These are phyloP conservation scores for Drosophila sucinea DNA, from an alignment of 1,140 invertebrate species.

Conservation along the genomic window DNA sequence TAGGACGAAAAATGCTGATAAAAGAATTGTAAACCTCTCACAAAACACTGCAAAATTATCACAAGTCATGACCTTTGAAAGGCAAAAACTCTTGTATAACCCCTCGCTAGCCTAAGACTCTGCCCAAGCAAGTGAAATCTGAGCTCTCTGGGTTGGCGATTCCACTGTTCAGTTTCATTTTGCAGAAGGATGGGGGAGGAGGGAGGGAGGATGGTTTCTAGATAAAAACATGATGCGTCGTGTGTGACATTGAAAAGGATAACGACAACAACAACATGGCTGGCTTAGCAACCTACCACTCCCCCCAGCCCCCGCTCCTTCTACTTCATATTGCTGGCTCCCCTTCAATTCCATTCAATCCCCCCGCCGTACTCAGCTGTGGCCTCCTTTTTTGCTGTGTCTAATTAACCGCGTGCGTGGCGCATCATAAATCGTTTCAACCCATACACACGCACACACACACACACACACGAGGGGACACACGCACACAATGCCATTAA, in stretches of 20 bases:
- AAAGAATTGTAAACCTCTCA: no score
- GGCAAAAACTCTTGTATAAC: constrained; percentile 28
- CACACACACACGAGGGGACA: no score
- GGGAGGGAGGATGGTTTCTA: constrained; percentile 12
- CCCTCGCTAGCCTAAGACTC: constrained; percentile 21
- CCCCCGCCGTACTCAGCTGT: constrained; percentile 44
- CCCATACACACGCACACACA: constrained; percentile 9
- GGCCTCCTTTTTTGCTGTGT: constrained; percentile 61
- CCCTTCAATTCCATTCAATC: background rate
- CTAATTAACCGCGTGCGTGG: constrained; percentile 79
- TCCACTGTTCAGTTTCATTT: constrained; percentile 18
- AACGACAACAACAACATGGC: constrained; percentile 48
- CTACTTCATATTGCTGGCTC: background rate
- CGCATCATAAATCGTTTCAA: constrained; percentile 76
- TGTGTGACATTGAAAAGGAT: constrained; percentile 79
- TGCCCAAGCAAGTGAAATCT: constrained; percentile 57
- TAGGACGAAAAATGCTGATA: background rate
- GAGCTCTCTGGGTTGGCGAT: constrained; percentile 63
- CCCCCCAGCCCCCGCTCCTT: constrained; percentile 9
- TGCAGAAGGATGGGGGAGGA: no score
- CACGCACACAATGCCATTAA: constrained; percentile 77
- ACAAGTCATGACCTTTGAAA: no score
- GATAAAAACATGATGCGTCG: constrained; percentile 63
- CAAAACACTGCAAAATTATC: no score
- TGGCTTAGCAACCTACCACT: constrained; percentile 16